Evolutionary conservation across 2,113 vertebrate genomes (phyloP), one percentile per base, ranked within the genome.

Genomic region (Cnemophilus loriae): DNA sequence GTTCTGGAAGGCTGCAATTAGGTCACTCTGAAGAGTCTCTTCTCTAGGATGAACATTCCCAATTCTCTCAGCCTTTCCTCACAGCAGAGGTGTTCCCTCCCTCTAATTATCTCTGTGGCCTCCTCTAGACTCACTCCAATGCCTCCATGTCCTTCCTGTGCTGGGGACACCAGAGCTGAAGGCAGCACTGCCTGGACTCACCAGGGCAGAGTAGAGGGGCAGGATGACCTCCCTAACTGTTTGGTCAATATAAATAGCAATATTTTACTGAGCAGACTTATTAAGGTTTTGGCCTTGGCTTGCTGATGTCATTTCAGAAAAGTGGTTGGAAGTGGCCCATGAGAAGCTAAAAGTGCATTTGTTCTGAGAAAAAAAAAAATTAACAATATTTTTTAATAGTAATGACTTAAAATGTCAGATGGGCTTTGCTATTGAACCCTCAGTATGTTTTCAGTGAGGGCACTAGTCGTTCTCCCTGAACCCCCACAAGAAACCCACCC

Each of bases 21-120:
- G 23, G 30, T 55, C 17, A 47, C 17, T 14, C 14, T 18, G 37
- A 32, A 7, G 30, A 13, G 47, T 75, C n/a, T n/a, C 21, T 55
- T 55, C 18, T 42, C 30, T 8, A 32, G 47, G 30, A 16, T 61
- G 70, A 55, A 7, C 41, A 61, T 16, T 68, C 30, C 21, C 17
- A 76, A 10, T 4, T 16, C 5, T 55, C 14, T 23, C 41, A 61
- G 11, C 24, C 9, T 35, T 41, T 39, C 33, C n/a, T 60, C 13
- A 3, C 7, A 44, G 19, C 1, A 39, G 39, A 46, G 30, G 11
- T 46, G 4, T 22, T 60, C 13, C 46, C 27, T 27, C 55, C n/a
- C 39, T 41, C 17, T 35, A 6, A 27, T 35, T 37, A 10, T 10
- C 33, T 24, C n/a, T 0, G 1, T 44, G 37, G 17, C 8, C 37